phyloP scores from a whole-genome alignment of 2,113 vertebrate species.

The Tichodroma muraria region DNA sequence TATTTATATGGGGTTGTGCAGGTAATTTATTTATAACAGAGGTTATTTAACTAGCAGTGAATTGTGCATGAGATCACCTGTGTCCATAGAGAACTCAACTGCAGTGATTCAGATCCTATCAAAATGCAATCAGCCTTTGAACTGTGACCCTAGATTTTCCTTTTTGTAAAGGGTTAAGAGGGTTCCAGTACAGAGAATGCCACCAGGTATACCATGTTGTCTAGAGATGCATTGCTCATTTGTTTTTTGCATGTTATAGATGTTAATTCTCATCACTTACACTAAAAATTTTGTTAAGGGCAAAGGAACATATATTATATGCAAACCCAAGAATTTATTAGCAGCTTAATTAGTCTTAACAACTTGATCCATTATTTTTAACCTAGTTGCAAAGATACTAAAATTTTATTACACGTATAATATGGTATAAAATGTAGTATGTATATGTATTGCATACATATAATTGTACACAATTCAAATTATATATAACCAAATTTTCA shows the following conservation, averaged over 20 bases:
- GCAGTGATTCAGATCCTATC: not conserved
- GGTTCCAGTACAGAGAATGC: not conserved
- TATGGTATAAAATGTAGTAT: not conserved
- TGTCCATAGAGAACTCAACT: not conserved
- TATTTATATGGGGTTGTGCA: constrained; percentile 30
- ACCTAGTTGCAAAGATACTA: not conserved
- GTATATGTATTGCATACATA: not conserved
- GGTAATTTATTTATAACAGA: not conserved
- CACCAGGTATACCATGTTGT: not conserved
- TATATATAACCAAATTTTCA: not conserved
- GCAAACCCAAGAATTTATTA: not conserved
- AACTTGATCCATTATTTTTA: not conserved
- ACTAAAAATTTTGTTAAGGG: not conserved
- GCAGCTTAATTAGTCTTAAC: not conserved
- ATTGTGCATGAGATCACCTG: not conserved
- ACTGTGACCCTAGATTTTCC: not conserved
- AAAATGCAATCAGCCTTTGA: not conserved
- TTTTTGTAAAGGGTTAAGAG: not conserved
- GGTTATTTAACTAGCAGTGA: not conserved
- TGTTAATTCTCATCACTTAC: not conserved
- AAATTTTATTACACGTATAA: not conserved
- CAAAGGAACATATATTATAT: not conserved
- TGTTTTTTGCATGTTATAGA: not conserved
- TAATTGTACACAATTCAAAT: not conserved
- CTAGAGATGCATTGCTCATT: not conserved